Percentiles rank a stretch among this genome's conserved stretches.
Evolutionary conservation across 1,140 invertebrate genomes (phyloP).

Genomic region (Pseudobourletiella spinata): DNA sequence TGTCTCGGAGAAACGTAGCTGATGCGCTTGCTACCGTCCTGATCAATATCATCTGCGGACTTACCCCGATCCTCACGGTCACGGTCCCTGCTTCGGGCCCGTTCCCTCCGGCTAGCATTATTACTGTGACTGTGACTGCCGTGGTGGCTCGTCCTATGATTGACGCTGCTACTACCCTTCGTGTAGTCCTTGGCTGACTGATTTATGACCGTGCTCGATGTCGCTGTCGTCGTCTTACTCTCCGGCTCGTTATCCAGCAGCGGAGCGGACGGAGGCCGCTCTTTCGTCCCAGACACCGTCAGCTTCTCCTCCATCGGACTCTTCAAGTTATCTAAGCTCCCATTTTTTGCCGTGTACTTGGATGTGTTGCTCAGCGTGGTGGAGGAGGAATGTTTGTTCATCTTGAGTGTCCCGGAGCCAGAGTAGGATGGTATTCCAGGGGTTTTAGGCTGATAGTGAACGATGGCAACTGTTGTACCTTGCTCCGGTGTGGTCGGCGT

Average conservation of each 20-base stretch:
- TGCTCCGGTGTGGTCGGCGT: not conserved
- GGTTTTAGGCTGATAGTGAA: conserved; percentile 29
- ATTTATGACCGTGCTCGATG: not conserved
- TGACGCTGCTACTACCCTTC: not conserved
- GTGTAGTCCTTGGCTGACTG: not conserved
- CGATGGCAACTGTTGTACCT: conserved; percentile 29
- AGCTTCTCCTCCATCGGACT: conserved; percentile 29
- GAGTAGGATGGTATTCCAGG: conserved; percentile 7
- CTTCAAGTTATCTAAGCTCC: conserved; percentile 29
- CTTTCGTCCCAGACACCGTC: conserved; percentile 31
- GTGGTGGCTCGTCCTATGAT: not conserved
- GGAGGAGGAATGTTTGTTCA: conserved; percentile 20
- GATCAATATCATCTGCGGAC: conserved; percentile 2
- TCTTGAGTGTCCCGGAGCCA: conserved; percentile 13
- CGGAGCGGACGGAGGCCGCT: conserved; percentile 64
- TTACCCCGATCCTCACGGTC: conserved; percentile 11
- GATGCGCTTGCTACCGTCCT: conserved; percentile 36
- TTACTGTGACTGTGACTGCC: not conserved
- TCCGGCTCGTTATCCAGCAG: conserved; percentile 54
- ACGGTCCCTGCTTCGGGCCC: conserved; percentile 17
- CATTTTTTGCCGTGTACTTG: conserved; percentile 17
- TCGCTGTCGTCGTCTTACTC: conserved; percentile 14
- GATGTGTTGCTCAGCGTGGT: not conserved
- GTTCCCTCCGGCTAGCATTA: conserved; percentile 12
- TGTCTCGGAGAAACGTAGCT: conserved; percentile 41